Evolutionary conservation across 2,888 invertebrate species (phyloP).

Genomic region (Volucella zonaria): DNA sequence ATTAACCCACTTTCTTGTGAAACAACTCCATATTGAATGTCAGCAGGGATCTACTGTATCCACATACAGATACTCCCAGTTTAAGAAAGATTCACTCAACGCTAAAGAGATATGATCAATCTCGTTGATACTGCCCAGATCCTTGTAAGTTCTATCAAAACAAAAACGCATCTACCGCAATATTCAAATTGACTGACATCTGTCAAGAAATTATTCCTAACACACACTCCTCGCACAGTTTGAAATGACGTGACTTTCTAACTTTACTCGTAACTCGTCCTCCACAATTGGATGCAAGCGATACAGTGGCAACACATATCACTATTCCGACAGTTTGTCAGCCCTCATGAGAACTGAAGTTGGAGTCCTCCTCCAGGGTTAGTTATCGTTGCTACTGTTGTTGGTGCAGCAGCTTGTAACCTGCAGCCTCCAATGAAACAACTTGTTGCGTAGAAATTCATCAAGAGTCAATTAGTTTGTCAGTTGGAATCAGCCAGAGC

Average conservation of each 20-base stretch:
- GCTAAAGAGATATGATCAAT: conserved; percentile 40
- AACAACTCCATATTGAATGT: conserved; percentile 10
- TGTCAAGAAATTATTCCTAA: conserved; percentile 61
- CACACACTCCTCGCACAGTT: conserved; percentile 41
- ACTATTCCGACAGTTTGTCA: conserved; percentile 57
- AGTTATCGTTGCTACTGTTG: background rate
- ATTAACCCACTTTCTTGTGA: conserved; percentile 3
- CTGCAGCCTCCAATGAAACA: conserved; percentile 12
- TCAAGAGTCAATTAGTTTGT: conserved; percentile 74
- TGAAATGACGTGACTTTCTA: conserved; percentile 60
- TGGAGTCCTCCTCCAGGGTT: conserved; percentile 36
- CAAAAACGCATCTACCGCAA: conserved; percentile 21
- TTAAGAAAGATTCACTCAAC: conserved; percentile 10
- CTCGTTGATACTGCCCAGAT: conserved; percentile 16
- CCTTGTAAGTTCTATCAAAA: background rate
- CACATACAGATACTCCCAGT: conserved; percentile 32
- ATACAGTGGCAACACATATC: conserved; percentile 54
- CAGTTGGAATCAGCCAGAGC: conserved; percentile 49
- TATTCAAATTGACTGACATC: conserved; percentile 69
- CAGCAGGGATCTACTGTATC: conserved; percentile 16
- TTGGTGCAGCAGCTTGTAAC: background rate
- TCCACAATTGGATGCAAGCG: background rate
- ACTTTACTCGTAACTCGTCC: conserved; percentile 19
- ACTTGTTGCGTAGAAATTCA: conserved; percentile 53
- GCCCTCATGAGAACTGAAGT: conserved; percentile 47